Conservation (phyloP, 2,113 vertebrate genomes). For the Willisornis vidua region DNA sequence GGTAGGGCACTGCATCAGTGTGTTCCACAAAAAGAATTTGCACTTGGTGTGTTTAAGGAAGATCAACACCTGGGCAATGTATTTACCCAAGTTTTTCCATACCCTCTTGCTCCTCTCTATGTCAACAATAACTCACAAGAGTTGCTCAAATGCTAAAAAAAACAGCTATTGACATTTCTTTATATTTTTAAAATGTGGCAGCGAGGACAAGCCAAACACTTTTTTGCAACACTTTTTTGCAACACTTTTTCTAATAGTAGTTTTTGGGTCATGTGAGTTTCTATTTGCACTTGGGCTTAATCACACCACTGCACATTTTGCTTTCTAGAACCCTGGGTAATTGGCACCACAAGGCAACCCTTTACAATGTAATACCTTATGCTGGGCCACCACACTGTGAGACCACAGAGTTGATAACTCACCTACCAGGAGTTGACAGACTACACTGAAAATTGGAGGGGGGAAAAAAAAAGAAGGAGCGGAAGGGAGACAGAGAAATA, state of each 20-base stretch:
- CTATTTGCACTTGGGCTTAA: not conserved
- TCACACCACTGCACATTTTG: not conserved
- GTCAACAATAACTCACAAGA: not conserved
- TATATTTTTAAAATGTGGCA: not conserved
- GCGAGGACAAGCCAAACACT: not conserved
- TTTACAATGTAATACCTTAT: not conserved
- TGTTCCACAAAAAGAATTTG: not conserved
- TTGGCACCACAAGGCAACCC: slow-evolving; percentile 33
- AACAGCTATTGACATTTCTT: not conserved
- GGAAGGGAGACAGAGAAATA: slow-evolving; percentile 74
- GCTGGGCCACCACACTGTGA: slow-evolving; percentile 34
- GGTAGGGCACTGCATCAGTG: not conserved
- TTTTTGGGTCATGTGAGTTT: not conserved
- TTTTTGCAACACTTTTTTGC: not conserved
- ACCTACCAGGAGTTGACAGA: slow-evolving; percentile 61
- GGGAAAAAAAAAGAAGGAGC: not conserved
- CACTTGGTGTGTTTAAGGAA: not conserved
- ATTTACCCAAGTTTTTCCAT: not conserved
- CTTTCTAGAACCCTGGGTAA: not conserved
- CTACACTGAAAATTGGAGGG: slow-evolving; percentile 56
- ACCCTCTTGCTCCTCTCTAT: not conserved
- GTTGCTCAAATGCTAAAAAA: not conserved
- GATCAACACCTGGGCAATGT: not conserved
- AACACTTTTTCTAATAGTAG: not conserved
- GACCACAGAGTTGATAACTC: slow-evolving; percentile 21